phyloP scores from a whole-genome alignment of 2,113 vertebrate genomes.

The Pituophis catenifer region DNA sequence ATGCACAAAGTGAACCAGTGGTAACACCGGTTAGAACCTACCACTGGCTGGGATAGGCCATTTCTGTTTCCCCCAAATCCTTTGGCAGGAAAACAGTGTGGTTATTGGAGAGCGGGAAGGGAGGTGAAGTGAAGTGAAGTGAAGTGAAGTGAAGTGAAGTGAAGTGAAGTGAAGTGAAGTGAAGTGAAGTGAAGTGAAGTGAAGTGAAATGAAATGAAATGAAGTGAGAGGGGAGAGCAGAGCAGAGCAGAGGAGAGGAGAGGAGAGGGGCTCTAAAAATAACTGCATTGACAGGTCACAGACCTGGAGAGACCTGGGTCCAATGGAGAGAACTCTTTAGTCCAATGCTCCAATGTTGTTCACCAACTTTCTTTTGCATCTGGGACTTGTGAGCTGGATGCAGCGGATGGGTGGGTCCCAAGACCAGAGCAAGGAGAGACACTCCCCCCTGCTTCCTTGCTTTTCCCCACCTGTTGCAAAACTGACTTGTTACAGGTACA shows the following conservation, averaged over 20 bases:
- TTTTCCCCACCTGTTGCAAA: neutral
- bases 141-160: neutral
- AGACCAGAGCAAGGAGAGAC: neutral
- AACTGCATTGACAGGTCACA: neutral
- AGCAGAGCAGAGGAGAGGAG: neutral
- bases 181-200: rapidly evolving
- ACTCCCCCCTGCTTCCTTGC: neutral
- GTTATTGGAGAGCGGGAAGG: neutral
- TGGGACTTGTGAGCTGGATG: neutral
- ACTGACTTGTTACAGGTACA: neutral
- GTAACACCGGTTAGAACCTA: too few species aligned
- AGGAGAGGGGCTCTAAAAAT: neutral
- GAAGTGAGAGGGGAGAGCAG: neutral
- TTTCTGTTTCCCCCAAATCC: neutral
- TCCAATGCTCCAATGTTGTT: neutral
- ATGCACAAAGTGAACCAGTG: too few species aligned
- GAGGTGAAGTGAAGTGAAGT: rapidly evolving
- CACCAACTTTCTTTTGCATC: neutral
- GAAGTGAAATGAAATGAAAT: too few species aligned
- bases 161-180: neutral
- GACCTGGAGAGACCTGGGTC: neutral
- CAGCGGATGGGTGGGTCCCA: neutral
- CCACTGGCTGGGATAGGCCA: neutral
- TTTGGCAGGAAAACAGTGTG: neutral
- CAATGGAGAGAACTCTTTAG: neutral